Evolutionary conservation across 2,888 invertebrate species (phyloP).

Genomic region (Chymomyza fuscimana): DNA sequence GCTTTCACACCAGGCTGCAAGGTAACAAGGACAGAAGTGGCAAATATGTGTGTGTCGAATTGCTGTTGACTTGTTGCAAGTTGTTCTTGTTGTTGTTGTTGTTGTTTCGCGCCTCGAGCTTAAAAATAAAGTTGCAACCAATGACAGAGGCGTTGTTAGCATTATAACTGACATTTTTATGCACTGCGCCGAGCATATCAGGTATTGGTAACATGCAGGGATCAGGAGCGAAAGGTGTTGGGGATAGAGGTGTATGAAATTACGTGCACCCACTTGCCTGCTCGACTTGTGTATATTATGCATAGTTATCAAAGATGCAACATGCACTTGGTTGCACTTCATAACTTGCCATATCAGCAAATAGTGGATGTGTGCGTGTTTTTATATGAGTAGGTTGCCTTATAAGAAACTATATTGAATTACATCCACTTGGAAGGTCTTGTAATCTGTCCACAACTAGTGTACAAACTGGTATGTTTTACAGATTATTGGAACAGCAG

Average conservation of each 20-base stretch:
- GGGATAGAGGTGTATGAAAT: neutral
- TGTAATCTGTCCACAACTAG: too few relatives aligned
- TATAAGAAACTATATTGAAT: too few relatives aligned
- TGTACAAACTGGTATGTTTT: too few relatives aligned
- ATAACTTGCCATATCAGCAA: slow-evolving; percentile 46
- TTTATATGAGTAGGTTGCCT: neutral
- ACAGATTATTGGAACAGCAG: too few relatives aligned
- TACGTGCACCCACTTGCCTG: neutral
- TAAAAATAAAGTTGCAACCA: slow-evolving; percentile 66
- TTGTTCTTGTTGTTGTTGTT: slow-evolving; percentile 53
- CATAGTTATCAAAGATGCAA: slow-evolving; percentile 21
- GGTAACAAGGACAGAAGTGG: slow-evolving; percentile 28
- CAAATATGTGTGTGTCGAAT: slow-evolving; percentile 63
- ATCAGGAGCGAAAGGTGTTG: neutral
- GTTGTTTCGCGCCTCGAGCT: slow-evolving; percentile 53
- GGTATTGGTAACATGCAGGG: neutral
- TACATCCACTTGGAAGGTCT: too few relatives aligned
- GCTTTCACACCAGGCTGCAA: slow-evolving; percentile 69
- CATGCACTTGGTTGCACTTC: slow-evolving; percentile 68
- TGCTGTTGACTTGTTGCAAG: slow-evolving; percentile 68
- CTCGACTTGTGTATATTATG: neutral
- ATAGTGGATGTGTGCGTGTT: neutral
- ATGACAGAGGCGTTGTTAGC: slow-evolving; percentile 56
- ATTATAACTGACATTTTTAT: slow-evolving; percentile 51
- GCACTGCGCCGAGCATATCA: slow-evolving; percentile 27